Conservation (phyloP, 2,797 vertebrate species). For the Oryzias sinensis region DNA sequence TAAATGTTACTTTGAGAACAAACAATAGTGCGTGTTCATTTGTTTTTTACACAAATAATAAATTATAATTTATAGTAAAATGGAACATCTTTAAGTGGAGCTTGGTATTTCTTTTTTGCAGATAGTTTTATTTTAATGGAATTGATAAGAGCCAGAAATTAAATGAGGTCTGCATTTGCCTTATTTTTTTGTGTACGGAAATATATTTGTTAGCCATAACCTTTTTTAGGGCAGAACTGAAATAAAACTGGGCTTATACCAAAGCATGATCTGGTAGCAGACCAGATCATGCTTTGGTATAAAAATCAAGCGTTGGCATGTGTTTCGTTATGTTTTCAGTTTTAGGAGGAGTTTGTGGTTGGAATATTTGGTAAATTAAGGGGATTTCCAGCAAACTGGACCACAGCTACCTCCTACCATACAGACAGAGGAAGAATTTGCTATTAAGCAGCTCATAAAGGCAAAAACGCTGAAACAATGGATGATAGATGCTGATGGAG, state of each 20-base stretch:
- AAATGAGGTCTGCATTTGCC: too few species aligned
- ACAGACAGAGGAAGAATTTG: conserved; percentile 16
- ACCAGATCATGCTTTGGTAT: conserved; percentile 10
- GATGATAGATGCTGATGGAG: neutral
- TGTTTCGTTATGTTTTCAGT: conserved; percentile 19
- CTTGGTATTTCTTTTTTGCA: too few species aligned
- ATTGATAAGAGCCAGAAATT: too few species aligned
- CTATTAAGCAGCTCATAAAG: conserved; percentile 18
- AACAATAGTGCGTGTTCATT: too few species aligned
- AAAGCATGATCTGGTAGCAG: conserved; percentile 6
- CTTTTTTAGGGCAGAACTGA: too few species aligned
- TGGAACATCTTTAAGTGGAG: too few species aligned
- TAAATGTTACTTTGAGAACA: too few species aligned
- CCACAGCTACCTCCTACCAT: conserved; percentile 28
- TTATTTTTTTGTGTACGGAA: too few species aligned
- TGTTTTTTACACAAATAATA: too few species aligned
- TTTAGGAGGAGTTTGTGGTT: conserved; percentile 28
- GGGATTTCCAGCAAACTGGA: conserved; percentile 62
- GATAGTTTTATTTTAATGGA: too few species aligned
- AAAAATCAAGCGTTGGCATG: conserved; percentile 7
- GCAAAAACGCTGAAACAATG: conserved; percentile 16
- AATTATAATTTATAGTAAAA: too few species aligned
- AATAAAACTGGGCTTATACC: neutral
- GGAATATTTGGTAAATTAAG: conserved; percentile 44
- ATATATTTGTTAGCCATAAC: too few species aligned